Percentiles rank a stretch among this genome's conserved stretches.
Evolutionary conservation across 2,113 vertebrate genomes (phyloP).

Genomic region (Opisthocomus hoazin): DNA sequence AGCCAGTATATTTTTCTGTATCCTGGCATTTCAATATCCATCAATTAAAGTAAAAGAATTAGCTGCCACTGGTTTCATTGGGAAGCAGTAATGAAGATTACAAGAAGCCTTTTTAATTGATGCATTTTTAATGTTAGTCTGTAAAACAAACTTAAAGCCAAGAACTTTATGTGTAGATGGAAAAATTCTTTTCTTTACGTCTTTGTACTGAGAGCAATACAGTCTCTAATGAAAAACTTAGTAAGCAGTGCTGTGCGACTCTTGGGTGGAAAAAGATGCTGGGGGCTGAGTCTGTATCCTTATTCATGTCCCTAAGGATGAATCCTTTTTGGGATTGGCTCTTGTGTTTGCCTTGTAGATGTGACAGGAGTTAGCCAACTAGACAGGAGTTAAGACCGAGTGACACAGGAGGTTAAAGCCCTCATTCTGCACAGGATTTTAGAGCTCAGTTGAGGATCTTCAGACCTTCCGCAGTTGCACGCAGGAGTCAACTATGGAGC

Average conservation of each 20-base stretch:
- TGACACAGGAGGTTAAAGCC: not conserved
- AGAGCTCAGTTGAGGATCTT: not conserved
- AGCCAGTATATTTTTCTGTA: not conserved
- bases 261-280: not conserved
- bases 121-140: not conserved
- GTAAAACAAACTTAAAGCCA: not conserved
- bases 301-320: not conserved
- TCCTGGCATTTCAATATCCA: slow-evolving; percentile 11
- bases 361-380: not conserved
- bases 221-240: not conserved
- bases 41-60: slow-evolving; percentile 28
- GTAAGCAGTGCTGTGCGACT: fast-evolving
- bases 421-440: not conserved
- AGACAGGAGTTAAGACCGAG: not conserved
- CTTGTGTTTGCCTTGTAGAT: not conserved
- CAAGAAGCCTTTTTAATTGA: not conserved
- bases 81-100: not conserved
- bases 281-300: not conserved
- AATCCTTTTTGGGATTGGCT: not conserved
- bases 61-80: not conserved
- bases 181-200: not conserved
- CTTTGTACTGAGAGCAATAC: not conserved
- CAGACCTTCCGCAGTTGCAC: not conserved
- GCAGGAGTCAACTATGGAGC: not conserved
- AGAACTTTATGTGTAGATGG: not conserved